Base-by-base conservation (phyloP, 2,113 vertebrate genomes). In the Saccopteryx leptura region DNA sequence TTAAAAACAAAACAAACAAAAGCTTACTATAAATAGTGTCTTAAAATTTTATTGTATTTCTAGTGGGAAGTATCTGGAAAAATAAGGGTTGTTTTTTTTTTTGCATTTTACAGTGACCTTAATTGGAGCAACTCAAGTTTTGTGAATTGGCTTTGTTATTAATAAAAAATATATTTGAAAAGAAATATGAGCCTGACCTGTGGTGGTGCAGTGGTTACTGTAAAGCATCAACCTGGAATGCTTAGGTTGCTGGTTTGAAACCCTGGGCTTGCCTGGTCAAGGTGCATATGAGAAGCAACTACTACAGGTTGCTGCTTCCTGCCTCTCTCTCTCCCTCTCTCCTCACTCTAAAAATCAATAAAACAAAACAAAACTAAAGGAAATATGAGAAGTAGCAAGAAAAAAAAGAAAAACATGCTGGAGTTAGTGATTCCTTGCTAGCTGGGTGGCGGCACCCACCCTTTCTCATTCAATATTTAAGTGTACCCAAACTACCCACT, bases 1-100 rank as follows among this genome's bases (percentile, higher is more conserved):
- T 39, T 39, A 39, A 39, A 39, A 39, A 39, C 39, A 39, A 39
- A 39, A 39, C 39, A 39, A 39, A 39, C 39, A 39, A 39, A 39
- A 39, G 39, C 39, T 39, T 39, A 78, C 65, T 75, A 26, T 72
- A 9, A 5, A 23, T 48, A 74, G 80, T n/a, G 4, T 31, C 6
- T 63, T 81, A 39, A 72, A 85, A 23, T 56, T 74, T 92, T 83
- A 79, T 17, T 74, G 39, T 74, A 80, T 74, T 94, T 92, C 19
- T 68, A 33, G 5, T 69, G 39, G 33, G 88, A 92, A 92, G 3
- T 69, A 90, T 50, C 3, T 79, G 39, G 74, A 78, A 19, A 61
- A 56, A 58, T 31, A 88, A 58, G 52, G 48, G 86, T 12, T 61
- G n/a, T 28, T 71, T 71, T 46, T 71, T 46, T 50, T 66, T 84